Base-by-base conservation (phyloP, 2,113 vertebrate genomes). In the Thalassarche chlororhynchos region DNA sequence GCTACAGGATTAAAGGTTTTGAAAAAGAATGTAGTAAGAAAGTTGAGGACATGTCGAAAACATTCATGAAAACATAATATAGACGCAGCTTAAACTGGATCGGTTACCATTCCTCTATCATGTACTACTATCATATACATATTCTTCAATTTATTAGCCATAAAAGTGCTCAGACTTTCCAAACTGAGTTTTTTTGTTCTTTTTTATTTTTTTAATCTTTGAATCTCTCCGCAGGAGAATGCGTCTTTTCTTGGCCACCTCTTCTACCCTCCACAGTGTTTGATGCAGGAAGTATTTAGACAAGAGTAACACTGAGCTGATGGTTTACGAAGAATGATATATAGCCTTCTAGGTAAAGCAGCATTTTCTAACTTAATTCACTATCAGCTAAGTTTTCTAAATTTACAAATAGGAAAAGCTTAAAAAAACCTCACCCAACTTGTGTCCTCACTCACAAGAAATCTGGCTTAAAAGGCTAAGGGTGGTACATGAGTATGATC, bases 41-140 rank as follows among this genome's bases (percentile, higher is more conserved):
- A 58, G 49, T 1, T 4, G 12, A 36, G 74, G 19, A 6, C 2
- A 8, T 5, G 17, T 7, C 12, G 11, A 26, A 25, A 14, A 15
- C 40, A 4, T 0, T 12, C 44, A 3, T 1, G n/a, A 57, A 42
- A 85, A 32, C 25, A 0, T 3, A 1, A 4, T 0, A 8, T 0
- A 23, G 65, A 21, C 31, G 26, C 1, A 7, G 51, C 0, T 66
- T 26, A 12, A 57, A 17, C 12, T 3, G 51, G 19, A 15, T 18
- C 2, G 1, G 79, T 8, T 20, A 26, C 54, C 21, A 2, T 6
- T 13, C 64, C 47, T 25, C 40, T 4, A 15, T 0, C 23, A 7
- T 3, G 49, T 1, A 0, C 18, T 17, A 32, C 36, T 38, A 28
- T n/a, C 38, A 38, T 38, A 38, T 38, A 38, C 38, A 38, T 38